Evolutionary conservation across 2,797 vertebrate genomes (phyloP), one percentile per base, ranked within the genome.

Genomic region (Antrozous pallidus): DNA sequence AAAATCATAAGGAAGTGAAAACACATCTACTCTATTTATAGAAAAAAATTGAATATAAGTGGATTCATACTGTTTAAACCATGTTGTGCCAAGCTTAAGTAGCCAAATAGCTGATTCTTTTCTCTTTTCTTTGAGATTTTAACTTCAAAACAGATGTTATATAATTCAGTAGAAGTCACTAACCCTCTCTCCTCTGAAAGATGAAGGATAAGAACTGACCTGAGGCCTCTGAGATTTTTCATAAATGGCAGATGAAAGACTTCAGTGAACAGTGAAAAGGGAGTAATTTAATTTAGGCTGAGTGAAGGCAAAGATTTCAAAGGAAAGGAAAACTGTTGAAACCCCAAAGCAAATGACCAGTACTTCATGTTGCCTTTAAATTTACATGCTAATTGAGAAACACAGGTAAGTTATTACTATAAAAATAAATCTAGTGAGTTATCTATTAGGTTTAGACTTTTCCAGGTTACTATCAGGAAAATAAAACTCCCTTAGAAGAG

Each of bases 301-400:
- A 88, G 18, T 56, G 56, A 95, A 96, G 79, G 71, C 58, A 58
- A 8, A 94, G 28, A 91, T 93, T 95, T 96, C 80, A 96, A 90
- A 95, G 90, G 56, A 80, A 91, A 69, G 9, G 54, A 58, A 87
- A 95, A 26, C 85, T 49, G 54, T 61, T 77, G 42, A 63, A 56
- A 58, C 73, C 63, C 33, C 47, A 89, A 80, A 86, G 28, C 40
- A 71, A 17, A 12, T 42, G 61, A 42, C 17, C 18, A 40, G 0
- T 51, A 77, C 87, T 90, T 92, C 26, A 78, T 54, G 77, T 94
- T 28, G 31, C 40, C 54, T 78, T 94, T 86, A 54, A 86, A 83
- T 36, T 70, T 88, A 38, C 31, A 83, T 74, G 81, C 78, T 9
- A 45, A 63, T 75, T 49, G 61, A 78, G 65, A 83, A 75, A 75